Base-by-base conservation (phyloP, 2,888 invertebrate genomes). In the Lycaena phlaeas region DNA sequence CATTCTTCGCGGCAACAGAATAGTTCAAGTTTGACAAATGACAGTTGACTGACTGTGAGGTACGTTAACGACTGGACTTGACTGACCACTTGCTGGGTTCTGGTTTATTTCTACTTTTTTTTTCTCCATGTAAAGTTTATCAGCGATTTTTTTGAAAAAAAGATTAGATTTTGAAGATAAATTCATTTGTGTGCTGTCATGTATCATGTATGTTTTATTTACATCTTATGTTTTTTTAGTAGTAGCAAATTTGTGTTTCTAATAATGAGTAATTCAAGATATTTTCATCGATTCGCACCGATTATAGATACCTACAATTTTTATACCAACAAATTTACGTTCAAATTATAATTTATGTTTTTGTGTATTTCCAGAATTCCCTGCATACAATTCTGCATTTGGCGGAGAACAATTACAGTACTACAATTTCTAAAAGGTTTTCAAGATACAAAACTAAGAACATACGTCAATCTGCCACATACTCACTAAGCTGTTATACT, bases 1-100 rank as follows among this genome's bases (percentile, higher is more conserved):
- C 59, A 69, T 73, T 56, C 72, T 85, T 11, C 74, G 81, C 46
- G 85, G 85, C 51, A 84, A 85, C 75, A 79, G 60, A 69, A 85
- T 85, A 52, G 65, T 85, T 54, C 67, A 74, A 71, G 75, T 78
- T 62, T 79, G 79, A 82, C 53, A 56, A 65, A 61, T 74, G 70
- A 74, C 69, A 53, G 38, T 59, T 67, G 64, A 62, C 58, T 60
- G 54, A 56, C 52, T 40, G 40, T 39, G 54, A 54, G 57, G 56
- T 57, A 57, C 51, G 58, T 59, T 46, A 50, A 44, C 40, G 48
- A 47, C 42, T 42, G 36, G 52, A 53, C 52, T 36, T 27, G 34
- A 34, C 34, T 22, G 34, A 22, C 9, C 11, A 18, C 18, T 30
- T 18, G 10, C 10, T 28, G 28, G 28, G 10, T n/a, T 12, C 10